Base-by-base conservation (phyloP, 2,113 vertebrate genomes). In the Columba livia region DNA sequence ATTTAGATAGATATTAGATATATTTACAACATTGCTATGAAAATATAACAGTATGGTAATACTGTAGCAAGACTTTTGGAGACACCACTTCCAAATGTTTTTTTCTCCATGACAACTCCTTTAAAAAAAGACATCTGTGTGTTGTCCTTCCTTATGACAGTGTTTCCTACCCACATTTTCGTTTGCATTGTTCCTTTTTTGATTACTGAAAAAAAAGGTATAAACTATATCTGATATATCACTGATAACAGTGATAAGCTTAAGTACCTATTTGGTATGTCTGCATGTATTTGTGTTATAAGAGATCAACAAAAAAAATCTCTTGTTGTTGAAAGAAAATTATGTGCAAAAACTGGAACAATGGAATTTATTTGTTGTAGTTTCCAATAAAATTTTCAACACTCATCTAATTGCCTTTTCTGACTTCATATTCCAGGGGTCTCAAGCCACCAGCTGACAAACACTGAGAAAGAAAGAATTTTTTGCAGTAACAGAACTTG, bases 341-440 rank as follows among this genome's bases (percentile, higher is more conserved):
- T 23, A 62, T 32, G 60, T 93, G 42, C 60, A 67, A 81, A 40
- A 42, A 72, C 34, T 75, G 48, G 61, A 95, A 87, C 51, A 84
- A 90, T 19, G 11, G 29, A 74, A 93, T 57, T 26, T 88, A 62
- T 57, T 71, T 87, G 36, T 6, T 94, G 81, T 51, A 36, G 34
- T 36, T 81, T 79, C 26, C 34, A 89, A 91, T 89, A 81, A 87
- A 81, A 87, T 89, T 85, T 95, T 93, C 78, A 89, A 67, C 38
- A 87, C 70, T 29, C 44, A 77, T 90, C 69, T 84, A 91, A 84
- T 81, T 95, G 84, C 29, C 56, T 91, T 90, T 78, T 81, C 31
- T 96, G 56, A 78, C 51, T 91, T 72, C 44, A 64, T 56, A 69
- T 60, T 79, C 81, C 74, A 79, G 15, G 32, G 40, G 38, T 64